Evolutionary conservation across 2,113 vertebrate genomes (phyloP), one percentile per base, ranked within the genome.

Genomic region (Nothocercus julius): DNA sequence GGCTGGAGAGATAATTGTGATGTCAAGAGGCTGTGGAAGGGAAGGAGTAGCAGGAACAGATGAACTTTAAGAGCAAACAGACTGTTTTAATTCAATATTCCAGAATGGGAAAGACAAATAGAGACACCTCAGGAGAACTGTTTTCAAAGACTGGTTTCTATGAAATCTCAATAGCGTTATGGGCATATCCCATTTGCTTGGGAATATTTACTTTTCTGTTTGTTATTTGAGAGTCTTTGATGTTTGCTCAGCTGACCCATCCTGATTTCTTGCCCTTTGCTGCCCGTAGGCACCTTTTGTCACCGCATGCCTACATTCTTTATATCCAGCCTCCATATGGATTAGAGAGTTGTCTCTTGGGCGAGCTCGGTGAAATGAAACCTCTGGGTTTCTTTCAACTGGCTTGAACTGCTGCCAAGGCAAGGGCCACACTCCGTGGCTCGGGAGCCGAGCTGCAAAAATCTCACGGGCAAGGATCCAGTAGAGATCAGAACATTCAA

Each of bases 211-310:
- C 87, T 89, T 93, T 94, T 87, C 78, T 69, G 77, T 73, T 75
- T 82, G 79, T 93, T 94, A 92, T 95, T 67, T 64, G 56, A 82
- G 73, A 92, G 51, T 36, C 90, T 95, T 90, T 92, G 85, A 90
- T 92, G 82, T 95, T 94, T 95, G 87, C 83, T 94, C 92, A 94
- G 89, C 87, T 95, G 95, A 93, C 59, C 59, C 90, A 85, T 87
- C 83, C 75, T 54, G 64, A 78, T 95, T 95, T 87, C 72, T 91
- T 91, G 64, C 87, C 66, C 87, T 95, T 76, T 90, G 77, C 69
- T 94, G 85, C 90, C 90, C 1, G 0, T 76, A 94, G 89, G 89
- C 92, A 95, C 68, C 86, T 95, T 91, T 62, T 53, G 80, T 81
- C 83, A 61, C 88, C 45, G 61, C 77, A 75, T 59, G 79, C 49